Conservation (phyloP, 1,140 invertebrate genomes). For the Pentalonia nigronervosa region DNA sequence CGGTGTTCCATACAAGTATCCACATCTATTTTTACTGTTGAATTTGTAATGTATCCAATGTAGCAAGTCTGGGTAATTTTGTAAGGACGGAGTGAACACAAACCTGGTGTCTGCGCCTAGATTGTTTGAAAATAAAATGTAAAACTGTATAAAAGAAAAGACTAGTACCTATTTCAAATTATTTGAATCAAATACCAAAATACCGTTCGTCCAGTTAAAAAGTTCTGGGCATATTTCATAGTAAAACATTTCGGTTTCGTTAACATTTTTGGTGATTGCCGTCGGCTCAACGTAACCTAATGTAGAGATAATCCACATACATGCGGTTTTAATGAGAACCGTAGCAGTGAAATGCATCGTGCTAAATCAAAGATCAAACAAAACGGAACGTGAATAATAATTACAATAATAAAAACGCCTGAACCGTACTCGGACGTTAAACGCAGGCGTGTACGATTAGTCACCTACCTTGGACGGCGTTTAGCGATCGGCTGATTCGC, state of each 20-base stretch:
- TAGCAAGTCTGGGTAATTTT: conserved; percentile 56
- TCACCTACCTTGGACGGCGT: not conserved
- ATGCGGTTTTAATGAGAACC: not conserved
- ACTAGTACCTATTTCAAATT: not conserved
- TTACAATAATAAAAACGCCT: not conserved
- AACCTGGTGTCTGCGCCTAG: not conserved
- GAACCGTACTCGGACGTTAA: not conserved
- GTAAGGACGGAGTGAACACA: conserved; percentile 43
- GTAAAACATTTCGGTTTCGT: conserved; percentile 50
- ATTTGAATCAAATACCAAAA: not conserved
- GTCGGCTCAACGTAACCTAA: not conserved
- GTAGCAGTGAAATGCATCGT: not conserved
- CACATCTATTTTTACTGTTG: conserved; percentile 20
- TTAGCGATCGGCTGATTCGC: not conserved
- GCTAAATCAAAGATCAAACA: not conserved
- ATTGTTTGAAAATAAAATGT: not conserved
- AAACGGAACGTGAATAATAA: not conserved
- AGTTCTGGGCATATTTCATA: conserved; percentile 42
- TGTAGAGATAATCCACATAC: not conserved
- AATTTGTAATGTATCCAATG: conserved; percentile 56
- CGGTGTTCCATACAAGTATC: conserved; percentile 56
- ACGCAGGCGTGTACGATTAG: not conserved
- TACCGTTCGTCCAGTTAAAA: conserved; percentile 54
- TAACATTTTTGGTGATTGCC: not conserved
- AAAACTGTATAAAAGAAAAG: not conserved